phyloP scores from a whole-genome alignment of 2,797 vertebrate species.

The Neoniphon sammara region DNA sequence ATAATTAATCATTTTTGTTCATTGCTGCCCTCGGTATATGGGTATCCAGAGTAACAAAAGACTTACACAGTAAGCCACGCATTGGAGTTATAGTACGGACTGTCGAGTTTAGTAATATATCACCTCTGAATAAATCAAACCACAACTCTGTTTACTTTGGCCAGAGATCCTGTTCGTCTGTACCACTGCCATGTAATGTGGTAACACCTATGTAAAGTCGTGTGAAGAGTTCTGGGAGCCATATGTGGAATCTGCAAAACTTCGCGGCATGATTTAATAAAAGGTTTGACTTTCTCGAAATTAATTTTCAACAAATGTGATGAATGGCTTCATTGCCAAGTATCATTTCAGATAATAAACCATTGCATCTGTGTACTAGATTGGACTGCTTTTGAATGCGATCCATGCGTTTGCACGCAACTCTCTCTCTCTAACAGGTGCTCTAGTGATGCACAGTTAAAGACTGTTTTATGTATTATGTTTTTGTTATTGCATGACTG shows the following conservation, averaged over 20 bases:
- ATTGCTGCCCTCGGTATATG: slow-evolving; percentile 28
- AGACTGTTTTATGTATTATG: slow-evolving; percentile 47
- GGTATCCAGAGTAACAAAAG: slow-evolving; percentile 30
- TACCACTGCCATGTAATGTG: slow-evolving; percentile 68
- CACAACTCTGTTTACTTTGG: slow-evolving; percentile 67
- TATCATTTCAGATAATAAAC: slow-evolving; percentile 74
- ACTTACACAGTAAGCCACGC: slow-evolving; percentile 29
- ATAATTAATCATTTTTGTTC: not conserved
- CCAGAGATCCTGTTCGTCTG: slow-evolving; percentile 34
- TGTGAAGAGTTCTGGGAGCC: slow-evolving; percentile 69
- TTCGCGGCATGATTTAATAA: slow-evolving; percentile 58
- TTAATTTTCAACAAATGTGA: slow-evolving; percentile 75
- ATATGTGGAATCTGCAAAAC: slow-evolving; percentile 72
- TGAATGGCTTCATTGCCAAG: slow-evolving; percentile 65
- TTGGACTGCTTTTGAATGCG: slow-evolving; percentile 57
- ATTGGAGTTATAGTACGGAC: slow-evolving; percentile 30
- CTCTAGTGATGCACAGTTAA: slow-evolving; percentile 26
- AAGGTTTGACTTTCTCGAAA: slow-evolving; percentile 65
- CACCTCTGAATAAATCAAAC: slow-evolving; percentile 70
- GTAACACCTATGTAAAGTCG: slow-evolving; percentile 71
- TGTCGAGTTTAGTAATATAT: slow-evolving; percentile 56
- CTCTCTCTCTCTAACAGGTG: slow-evolving; percentile 61
- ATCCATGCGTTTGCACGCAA: slow-evolving; percentile 68
- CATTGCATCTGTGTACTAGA: slow-evolving; percentile 69
- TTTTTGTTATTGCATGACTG: slow-evolving; percentile 62